Evolutionary conservation across 2,113 vertebrate genomes (phyloP).

Genomic region (Hiodon alosoides): DNA sequence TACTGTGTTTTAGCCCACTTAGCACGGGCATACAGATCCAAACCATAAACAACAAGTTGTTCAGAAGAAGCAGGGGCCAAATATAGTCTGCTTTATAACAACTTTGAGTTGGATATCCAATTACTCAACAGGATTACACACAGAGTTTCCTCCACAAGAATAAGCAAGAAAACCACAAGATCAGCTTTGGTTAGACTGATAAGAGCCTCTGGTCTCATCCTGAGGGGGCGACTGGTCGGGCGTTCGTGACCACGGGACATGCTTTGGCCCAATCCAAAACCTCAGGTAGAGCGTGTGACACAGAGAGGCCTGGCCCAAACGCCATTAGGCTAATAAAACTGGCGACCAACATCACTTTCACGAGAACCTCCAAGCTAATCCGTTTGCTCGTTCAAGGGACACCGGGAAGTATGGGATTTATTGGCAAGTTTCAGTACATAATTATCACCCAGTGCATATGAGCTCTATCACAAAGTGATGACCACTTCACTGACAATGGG

Average conservation of each 20-base stretch:
- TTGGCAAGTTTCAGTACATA: too few relatives aligned
- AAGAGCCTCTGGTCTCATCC: neutral
- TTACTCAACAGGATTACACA: slow-evolving; percentile 37
- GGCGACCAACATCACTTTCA: too few relatives aligned
- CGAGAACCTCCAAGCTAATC: too few relatives aligned
- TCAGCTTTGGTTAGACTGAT: slow-evolving; percentile 14
- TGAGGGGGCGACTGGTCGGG: neutral
- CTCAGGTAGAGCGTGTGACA: neutral
- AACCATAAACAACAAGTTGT: neutral
- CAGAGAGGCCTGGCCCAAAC: too few relatives aligned
- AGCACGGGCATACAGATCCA: neutral
- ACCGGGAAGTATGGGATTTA: too few relatives aligned
- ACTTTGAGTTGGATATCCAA: slow-evolving; percentile 15
- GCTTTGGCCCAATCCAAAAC: neutral
- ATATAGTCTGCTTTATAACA: neutral
- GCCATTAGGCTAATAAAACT: too few relatives aligned
- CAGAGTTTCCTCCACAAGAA: slow-evolving; percentile 9
- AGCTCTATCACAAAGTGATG: too few relatives aligned
- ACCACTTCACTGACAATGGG: too few relatives aligned
- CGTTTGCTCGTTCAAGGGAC: too few relatives aligned
- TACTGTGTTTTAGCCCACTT: neutral
- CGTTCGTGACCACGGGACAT: too few relatives aligned
- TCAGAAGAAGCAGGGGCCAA: neutral
- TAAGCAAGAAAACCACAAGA: slow-evolving; percentile 20
- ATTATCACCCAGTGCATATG: too few relatives aligned